Evolutionary conservation across 2,888 invertebrate species (phyloP).

Genomic region (Monoplex corrugatus): DNA sequence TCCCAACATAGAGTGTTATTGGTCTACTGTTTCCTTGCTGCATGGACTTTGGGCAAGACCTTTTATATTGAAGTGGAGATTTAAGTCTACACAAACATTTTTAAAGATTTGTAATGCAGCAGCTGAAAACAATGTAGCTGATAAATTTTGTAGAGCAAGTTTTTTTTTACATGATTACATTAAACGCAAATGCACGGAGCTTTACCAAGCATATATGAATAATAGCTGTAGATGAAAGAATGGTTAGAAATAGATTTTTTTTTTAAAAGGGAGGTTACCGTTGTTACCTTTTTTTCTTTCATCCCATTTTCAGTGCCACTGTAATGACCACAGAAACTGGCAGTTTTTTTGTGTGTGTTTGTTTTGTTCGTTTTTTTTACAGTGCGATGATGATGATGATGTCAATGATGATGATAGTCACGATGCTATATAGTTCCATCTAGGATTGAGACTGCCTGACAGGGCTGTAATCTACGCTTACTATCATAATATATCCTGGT

Average conservation of each 20-base stretch:
- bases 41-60: slow-evolving; percentile 45
- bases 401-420: no score
- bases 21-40: background rate
- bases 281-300: no score
- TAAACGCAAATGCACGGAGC: slow-evolving; percentile 32
- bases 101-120: slow-evolving; percentile 29
- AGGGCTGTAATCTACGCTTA: no score
- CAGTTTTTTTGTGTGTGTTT: no score
- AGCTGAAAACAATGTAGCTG: background rate
- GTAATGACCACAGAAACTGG: no score
- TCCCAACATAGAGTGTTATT: slow-evolving; percentile 11
- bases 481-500: no score
- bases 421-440: no score
- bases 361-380: no score
- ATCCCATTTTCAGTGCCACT: no score
- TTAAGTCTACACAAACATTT: slow-evolving; percentile 27
- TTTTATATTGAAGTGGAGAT: slow-evolving; percentile 8
- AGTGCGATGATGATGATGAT: no score
- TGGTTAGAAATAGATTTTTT: slow-evolving; percentile 50
- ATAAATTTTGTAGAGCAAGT: slow-evolving; percentile 28
- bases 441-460: no score
- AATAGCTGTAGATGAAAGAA: slow-evolving; percentile 51
- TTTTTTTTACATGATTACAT: slow-evolving; percentile 42
- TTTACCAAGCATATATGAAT: slow-evolving; percentile 43
- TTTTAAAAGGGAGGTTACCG: no score